A percentile compares a stretch with the other conserved stretches of the same genome.
Conservation (phyloP, 1,140 invertebrate species). For the Antheraea pernyi region DNA sequence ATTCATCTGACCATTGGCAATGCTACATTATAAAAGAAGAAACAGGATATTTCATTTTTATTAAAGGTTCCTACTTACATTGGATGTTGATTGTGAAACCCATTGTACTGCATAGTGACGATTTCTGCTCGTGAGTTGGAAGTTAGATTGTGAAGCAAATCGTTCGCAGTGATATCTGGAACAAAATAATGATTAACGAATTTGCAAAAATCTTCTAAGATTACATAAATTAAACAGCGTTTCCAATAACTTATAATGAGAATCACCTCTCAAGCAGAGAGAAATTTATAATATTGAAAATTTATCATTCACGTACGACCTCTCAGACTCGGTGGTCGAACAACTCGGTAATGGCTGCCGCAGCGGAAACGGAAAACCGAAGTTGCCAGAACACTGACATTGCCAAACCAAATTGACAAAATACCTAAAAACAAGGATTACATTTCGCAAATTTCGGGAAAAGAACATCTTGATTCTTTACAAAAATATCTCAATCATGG, state of each 20-base stretch:
- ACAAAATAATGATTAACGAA: slow-evolving; percentile 32
- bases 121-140: slow-evolving; percentile 39
- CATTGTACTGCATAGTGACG: slow-evolving; percentile 77
- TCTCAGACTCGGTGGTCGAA: slow-evolving; percentile 80
- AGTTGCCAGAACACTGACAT: background rate
- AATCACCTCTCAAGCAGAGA: slow-evolving; percentile 76
- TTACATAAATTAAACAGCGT: background rate
- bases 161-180: slow-evolving; percentile 71
- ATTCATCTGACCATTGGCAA: slow-evolving; percentile 13
- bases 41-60: background rate
- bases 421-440: background rate
- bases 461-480: too few species aligned
- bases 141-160: slow-evolving; percentile 41
- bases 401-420: background rate
- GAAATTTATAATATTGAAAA: slow-evolving; percentile 60
- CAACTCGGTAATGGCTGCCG: slow-evolving; percentile 79
- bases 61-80: slow-evolving; percentile 57
- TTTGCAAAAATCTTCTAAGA: background rate
- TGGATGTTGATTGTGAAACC: slow-evolving; percentile 75
- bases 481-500: too few species aligned
- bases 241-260: slow-evolving; percentile 16
- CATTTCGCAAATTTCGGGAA: background rate
- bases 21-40: background rate
- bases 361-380: slow-evolving; percentile 5
- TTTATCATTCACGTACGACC: slow-evolving; percentile 68